Percentiles rank a stretch among this genome's conserved stretches.
Conservation (phyloP, 1,140 invertebrate genomes). For the Ostrea denselamellosa region DNA sequence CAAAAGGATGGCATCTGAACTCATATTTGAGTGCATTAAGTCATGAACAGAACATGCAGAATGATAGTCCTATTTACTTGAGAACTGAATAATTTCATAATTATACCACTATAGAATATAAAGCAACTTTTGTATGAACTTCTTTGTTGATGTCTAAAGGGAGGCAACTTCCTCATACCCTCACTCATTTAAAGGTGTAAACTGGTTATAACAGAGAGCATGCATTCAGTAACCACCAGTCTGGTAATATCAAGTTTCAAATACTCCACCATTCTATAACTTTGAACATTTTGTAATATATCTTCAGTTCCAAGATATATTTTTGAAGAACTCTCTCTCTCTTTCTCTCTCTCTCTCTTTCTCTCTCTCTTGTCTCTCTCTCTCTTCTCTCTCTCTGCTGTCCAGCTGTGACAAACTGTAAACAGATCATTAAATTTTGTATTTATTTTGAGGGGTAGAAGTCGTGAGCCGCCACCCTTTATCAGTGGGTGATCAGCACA, state of each 20-base stretch:
- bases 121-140: neutral
- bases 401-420: neutral
- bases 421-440: conserved; percentile 13
- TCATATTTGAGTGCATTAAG: neutral
- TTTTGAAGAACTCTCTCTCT: too few species aligned
- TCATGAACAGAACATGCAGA: neutral
- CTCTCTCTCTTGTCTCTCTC: neutral
- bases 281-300: neutral
- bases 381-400: neutral
- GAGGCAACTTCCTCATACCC: neutral
- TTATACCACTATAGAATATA: neutral
- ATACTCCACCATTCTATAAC: neutral
- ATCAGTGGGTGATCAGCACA: neutral
- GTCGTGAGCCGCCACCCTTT: neutral
- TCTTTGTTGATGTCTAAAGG: neutral
- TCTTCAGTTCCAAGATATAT: neutral
- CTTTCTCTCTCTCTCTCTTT: neutral
- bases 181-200: neutral
- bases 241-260: neutral
- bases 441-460: neutral
- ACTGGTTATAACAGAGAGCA: neutral
- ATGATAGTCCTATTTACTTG: neutral
- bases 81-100: neutral
- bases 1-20: neutral
- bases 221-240: too few species aligned